Base-by-base conservation (phyloP, 2,113 vertebrate genomes). In the Calyptomena viridis region DNA sequence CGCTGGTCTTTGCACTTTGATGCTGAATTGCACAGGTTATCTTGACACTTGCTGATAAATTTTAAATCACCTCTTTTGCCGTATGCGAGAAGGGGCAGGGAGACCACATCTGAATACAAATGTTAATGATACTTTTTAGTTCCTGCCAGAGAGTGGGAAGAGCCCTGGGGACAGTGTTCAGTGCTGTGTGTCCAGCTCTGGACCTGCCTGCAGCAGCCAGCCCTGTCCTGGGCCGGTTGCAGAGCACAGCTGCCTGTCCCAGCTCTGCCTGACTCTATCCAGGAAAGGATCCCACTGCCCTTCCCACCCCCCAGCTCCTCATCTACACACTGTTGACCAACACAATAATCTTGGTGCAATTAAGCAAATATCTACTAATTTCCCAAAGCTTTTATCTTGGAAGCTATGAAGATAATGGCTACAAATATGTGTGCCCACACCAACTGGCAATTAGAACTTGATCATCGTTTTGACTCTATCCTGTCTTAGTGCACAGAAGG, bases 31-130 rank as follows among this genome's bases (percentile, higher is more conserved):
- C 90, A 74, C 39, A 89, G 97, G 94, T 96, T 95, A 93, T 94
- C 95, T 94, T 95, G 95, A 95, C 95, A 96, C 93, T 95, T 77
- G 94, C 95, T 93, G 96, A 95, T 93, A 91, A 89, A 95, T 96
- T 90, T 84, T 93, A 95, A 96, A 96, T 85, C 92, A 77, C 80
- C 90, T 93, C 90, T 83, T 91, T 69, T 91, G 81, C 93, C 49
- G 80, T 56, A 50, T 76, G 87, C 8, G 50, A 93, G 88, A 72
- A 93, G 79, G 80, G 80, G 67, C 35, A 90, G 46, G 47, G 52
- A 95, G 80, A 93, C 69, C 80, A 50, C 47, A 83, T 74, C 77
- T 84, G 88, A 95, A 91, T 86, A 72, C 75, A 91, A 96, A 95
- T 25, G 30, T n/a, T 90, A 92, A 88, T 78, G 67, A 22, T 40